A percentile compares a stretch with the other conserved stretches of the same genome.
phyloP scores from a whole-genome alignment of 2,888 invertebrate species.

The Leucoma salicis region DNA sequence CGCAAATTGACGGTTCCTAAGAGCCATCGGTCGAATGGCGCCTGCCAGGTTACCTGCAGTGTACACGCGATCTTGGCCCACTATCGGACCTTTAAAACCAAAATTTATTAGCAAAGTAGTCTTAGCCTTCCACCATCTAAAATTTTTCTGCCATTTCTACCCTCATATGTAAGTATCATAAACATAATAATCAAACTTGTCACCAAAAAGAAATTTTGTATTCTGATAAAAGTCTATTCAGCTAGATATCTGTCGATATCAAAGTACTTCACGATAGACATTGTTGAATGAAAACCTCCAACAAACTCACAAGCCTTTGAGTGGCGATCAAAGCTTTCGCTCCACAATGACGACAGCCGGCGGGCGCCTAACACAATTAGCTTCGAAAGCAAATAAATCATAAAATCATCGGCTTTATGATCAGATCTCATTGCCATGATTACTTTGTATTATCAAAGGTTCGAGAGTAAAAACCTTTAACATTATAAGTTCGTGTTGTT shows the following conservation, averaged over 20 bases:
- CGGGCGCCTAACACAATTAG: conserved; percentile 61
- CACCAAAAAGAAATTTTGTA: conserved; percentile 15
- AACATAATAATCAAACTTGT: conserved; percentile 2
- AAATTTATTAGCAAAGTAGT: conserved; percentile 18
- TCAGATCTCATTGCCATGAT: conserved; percentile 50
- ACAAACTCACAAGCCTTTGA: conserved; percentile 43
- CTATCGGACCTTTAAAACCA: conserved; percentile 31
- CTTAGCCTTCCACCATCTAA: not conserved
- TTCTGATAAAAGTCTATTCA: conserved; percentile 15
- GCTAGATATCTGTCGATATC: conserved; percentile 31
- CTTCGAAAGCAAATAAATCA: conserved; percentile 64
- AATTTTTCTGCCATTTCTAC: not conserved
- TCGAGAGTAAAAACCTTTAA: conserved; percentile 14
- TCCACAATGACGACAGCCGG: conserved; percentile 48
- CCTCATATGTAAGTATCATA: not conserved
- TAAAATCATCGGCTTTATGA: conserved; percentile 57
- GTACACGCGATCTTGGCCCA: conserved; percentile 60
- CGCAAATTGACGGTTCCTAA: conserved; percentile 80
- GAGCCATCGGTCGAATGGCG: conserved; percentile 69
- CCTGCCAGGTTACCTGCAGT: conserved; percentile 70
- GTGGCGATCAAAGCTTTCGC: conserved; percentile 41
- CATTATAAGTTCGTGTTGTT: conserved; percentile 36
- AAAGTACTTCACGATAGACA: conserved; percentile 35
- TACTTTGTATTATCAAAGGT: conserved; percentile 36
- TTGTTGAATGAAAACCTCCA: conserved; percentile 43